Evolutionary conservation across 2,113 vertebrate species (phyloP), one percentile per base, ranked within the genome.

Genomic region (Rhinogobius similis): DNA sequence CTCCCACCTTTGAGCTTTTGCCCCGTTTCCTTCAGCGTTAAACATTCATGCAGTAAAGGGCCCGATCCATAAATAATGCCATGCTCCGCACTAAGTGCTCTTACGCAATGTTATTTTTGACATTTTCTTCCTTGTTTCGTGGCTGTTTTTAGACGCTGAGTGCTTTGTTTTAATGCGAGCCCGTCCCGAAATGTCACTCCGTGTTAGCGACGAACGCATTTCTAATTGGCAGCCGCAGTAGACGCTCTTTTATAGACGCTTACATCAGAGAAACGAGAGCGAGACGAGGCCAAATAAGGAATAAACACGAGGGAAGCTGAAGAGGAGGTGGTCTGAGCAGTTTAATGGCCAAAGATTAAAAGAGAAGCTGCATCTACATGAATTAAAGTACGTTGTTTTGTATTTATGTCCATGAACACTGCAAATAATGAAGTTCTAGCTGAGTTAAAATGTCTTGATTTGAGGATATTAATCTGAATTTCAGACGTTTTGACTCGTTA

Each of bases 281-380:
- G 50, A 1, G 41, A 72, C 23, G 44, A 18, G 63, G 64, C 82
- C 82, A 81, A 75, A 81, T 76, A 78, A 67, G 75, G 78, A 44
- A n/a, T 12, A 2, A 44, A 69, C 27, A 11, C 1, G 18, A 67
- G 39, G 46, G 43, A 68, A 24, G 62, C 41, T 23, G 59, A 21
- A 2, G 43, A 43, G 48, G 14, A 52, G 65, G 59, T 14, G 41
- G 43, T 1, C 4, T 3, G 16, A 7, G 43, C 16, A 46, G 13
- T 32, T 32, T 18, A 18, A 59, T 10, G 29, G 9, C 2, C 16
- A 61, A 6, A 10, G 26, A 59, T 18, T 10, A 5, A 58, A 58
- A 29, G 55, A 27, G n/a, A 26, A 14, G 23, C 24, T 11, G 8
- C 24, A 13, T 55, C 11, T 24, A 56, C 24, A 16, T 9, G 0